phyloP scores from a whole-genome alignment of 2,113 vertebrate genomes.

The Oxyruncus cristatus region DNA sequence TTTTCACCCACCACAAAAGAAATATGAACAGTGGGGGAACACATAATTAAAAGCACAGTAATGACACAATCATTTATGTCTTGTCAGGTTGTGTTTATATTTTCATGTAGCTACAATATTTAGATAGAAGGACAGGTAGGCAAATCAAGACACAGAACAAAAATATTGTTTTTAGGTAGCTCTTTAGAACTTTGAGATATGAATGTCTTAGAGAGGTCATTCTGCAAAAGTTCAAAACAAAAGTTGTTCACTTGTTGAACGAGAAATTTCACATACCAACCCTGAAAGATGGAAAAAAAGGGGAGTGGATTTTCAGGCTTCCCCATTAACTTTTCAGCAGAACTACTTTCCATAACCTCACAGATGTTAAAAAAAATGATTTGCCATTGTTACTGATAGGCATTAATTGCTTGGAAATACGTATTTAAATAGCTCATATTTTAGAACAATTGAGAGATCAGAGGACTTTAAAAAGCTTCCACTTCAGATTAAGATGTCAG shows the following conservation, averaged over 20 bases:
- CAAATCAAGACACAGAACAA: not conserved
- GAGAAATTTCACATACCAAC: not conserved
- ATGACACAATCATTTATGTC: not conserved
- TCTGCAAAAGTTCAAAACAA: not conserved
- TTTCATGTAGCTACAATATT: not conserved
- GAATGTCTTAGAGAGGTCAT: not conserved
- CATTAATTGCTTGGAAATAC: constrained; percentile 56
- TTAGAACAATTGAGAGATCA: constrained; percentile 68
- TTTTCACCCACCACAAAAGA: not conserved
- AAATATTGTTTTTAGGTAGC: not conserved
- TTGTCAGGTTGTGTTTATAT: not conserved
- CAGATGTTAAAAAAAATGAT: not conserved
- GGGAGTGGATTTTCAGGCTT: not conserved
- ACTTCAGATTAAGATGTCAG: constrained; percentile 74
- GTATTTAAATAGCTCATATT: constrained; percentile 69
- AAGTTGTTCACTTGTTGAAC: not conserved
- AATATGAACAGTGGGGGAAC: not conserved
- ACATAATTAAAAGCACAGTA: not conserved
- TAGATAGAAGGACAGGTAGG: not conserved
- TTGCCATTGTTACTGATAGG: constrained; percentile 9
- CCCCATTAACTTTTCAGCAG: not conserved
- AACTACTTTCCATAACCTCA: not conserved
- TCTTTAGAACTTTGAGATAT: not conserved
- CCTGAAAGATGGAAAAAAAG: not conserved
- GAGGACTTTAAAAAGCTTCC: constrained; percentile 67